Evolutionary conservation across 2,888 invertebrate species (phyloP), one percentile per base, ranked within the genome.

Genomic region (Nymphalis c-album): DNA sequence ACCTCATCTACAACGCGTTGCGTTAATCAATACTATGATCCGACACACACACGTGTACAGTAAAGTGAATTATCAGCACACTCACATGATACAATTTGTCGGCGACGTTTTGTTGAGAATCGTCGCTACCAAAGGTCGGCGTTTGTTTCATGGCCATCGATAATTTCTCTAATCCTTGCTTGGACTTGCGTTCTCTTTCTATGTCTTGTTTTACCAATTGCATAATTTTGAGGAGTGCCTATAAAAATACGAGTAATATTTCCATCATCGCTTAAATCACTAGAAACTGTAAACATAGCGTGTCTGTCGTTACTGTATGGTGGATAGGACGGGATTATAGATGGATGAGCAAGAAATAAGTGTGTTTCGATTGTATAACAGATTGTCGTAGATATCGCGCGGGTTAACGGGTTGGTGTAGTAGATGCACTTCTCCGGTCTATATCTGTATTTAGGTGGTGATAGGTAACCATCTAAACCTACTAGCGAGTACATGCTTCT

Each of bases 31-130:
- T 53, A 26, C 5, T 50, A 18, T 50, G 13, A 50, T 7, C 50
- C 13, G 18, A 8, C 18, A 50, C 73, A 35, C 59, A 55, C 60
- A 35, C 35, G 51, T 31, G 22, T 53, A 20, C 7, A 47, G 17
- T 7, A n/a, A 22, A 17, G 26, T 20, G 4, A 5, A 17, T 26
- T 16, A 7, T 5, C 2, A 18, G 31, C 48, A 46, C 0, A 88
- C 95, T 93, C 91, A 98, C 98, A 85, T 98, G 97, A 83, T 97
- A 96, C n/a, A 98, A 88, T 91, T 98, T 98, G 80, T 98, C 98
- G 35, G 95, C 95, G 26, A 98, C 96, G 78, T 97, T 98, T 80
- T 98, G 97, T 77, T 98, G 97, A 58, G 98, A 97, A 82, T 97
- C 97, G 75, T 96, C 96, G 63, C 95, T 95, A 61, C 97, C 98